Evolutionary conservation across 1,140 invertebrate species (phyloP).

Genomic region (Mesaphorura yosii): DNA sequence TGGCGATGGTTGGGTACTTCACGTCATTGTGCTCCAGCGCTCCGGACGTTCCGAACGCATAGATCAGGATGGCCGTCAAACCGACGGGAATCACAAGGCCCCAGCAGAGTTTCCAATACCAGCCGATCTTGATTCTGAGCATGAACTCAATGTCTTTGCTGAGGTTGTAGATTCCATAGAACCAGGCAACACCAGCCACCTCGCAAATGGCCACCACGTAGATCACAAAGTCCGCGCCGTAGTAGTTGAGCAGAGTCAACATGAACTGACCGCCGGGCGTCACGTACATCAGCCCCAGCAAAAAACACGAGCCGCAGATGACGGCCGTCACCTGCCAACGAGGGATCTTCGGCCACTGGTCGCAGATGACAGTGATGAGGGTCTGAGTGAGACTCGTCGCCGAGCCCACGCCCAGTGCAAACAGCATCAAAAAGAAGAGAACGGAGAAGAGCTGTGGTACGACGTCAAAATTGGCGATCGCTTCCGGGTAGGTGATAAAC

Average conservation of each 20-base stretch:
- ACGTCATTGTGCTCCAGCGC: conserved; percentile 40
- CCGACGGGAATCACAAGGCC: conserved; percentile 55
- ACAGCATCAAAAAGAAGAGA: conserved; percentile 43
- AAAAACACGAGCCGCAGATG: conserved; percentile 39
- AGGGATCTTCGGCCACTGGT: conserved; percentile 52
- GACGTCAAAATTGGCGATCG: conserved; percentile 65
- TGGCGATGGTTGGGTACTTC: conserved; percentile 21
- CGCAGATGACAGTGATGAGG: conserved; percentile 54
- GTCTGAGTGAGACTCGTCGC: conserved; percentile 46
- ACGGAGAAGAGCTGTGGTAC: conserved; percentile 57
- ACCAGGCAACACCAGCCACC: conserved; percentile 41
- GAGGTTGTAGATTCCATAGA: conserved; percentile 47
- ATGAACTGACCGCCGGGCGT: conserved; percentile 77
- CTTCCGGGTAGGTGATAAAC: conserved; percentile 45
- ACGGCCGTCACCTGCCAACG: conserved; percentile 47
- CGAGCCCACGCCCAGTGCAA: conserved; percentile 33
- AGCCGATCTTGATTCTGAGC: conserved; percentile 52
- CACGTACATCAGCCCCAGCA: conserved; percentile 55
- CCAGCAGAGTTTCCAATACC: conserved; percentile 70
- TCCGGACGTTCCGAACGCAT: conserved; percentile 44
- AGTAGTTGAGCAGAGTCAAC: conserved; percentile 51
- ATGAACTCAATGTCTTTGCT: conserved; percentile 65
- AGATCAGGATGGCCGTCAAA: conserved; percentile 55
- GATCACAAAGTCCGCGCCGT: conserved; percentile 46
- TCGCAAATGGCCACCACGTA: conserved; percentile 46